Evolutionary conservation across 2,888 invertebrate genomes (phyloP).

Genomic region (Acanthosoma haemorrhoidale): DNA sequence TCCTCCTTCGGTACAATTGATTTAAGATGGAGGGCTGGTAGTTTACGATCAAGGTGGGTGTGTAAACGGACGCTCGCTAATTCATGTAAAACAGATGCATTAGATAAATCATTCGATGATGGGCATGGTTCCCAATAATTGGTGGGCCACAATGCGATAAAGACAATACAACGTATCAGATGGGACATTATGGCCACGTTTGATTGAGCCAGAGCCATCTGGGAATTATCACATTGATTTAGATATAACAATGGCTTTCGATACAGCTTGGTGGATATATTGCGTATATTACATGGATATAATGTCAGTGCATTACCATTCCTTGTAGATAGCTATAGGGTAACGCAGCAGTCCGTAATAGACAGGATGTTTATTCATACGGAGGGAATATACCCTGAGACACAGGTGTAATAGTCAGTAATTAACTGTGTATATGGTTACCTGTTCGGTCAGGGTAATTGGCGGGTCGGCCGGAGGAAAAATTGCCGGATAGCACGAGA

Average conservation of each 20-base stretch:
- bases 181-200: no score
- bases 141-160: neutral
- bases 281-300: no score
- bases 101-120: neutral
- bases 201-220: neutral
- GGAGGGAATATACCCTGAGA: neutral
- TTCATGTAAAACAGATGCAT: neutral
- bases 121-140: neutral
- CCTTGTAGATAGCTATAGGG: neutral
- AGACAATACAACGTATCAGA: no score
- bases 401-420: slow-evolving; percentile 7
- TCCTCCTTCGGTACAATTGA: no score
- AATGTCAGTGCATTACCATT: no score
- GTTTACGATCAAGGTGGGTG: neutral
- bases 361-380: slow-evolving; percentile 10
- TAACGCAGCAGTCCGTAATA: slow-evolving; percentile 11
- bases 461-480: slow-evolving; percentile 4
- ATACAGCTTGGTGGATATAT: neutral
- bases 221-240: neutral
- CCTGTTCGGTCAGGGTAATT: neutral
- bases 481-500: slow-evolving; percentile 3
- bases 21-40: neutral
- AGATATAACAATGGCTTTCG: neutral
- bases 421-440: neutral
- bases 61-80: no score